Evolutionary conservation across 2,113 vertebrate genomes (phyloP).

Genomic region (Calidris pygmaea): DNA sequence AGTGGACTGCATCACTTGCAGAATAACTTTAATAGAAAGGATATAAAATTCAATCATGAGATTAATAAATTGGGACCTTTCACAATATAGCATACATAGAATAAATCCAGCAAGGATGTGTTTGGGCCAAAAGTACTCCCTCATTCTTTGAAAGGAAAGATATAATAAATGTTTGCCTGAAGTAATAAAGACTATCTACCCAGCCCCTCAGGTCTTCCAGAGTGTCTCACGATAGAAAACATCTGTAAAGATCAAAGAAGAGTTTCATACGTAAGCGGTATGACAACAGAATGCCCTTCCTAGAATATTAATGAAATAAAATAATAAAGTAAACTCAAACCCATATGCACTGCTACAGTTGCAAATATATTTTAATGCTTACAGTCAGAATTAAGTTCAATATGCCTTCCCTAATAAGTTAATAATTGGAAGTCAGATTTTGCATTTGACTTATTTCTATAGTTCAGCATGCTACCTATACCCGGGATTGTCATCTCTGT

Average conservation of each 20-base stretch:
- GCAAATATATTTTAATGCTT: not conserved
- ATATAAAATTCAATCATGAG: slow-evolving; percentile 40
- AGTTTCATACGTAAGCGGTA: not conserved
- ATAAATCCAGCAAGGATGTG: not conserved
- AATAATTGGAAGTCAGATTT: slow-evolving; percentile 21
- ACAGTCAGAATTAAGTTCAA: slow-evolving; percentile 14
- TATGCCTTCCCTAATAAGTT: not conserved
- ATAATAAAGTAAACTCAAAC: not conserved
- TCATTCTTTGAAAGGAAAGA: not conserved
- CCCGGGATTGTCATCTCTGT: not conserved
- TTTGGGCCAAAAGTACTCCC: not conserved
- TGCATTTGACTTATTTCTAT: not conserved
- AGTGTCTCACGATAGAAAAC: not conserved
- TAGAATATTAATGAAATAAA: not conserved
- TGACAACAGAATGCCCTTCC: not conserved
- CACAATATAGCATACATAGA: not conserved
- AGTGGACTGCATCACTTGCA: not conserved
- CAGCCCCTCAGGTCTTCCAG: not conserved
- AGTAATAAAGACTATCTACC: not conserved
- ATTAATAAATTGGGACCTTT: slow-evolving; percentile 44
- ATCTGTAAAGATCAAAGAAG: not conserved
- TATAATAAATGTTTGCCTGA: not conserved
- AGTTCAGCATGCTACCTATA: not conserved
- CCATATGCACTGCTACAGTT: not conserved
- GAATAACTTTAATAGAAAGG: not conserved